These are phyloP conservation scores for Corydoras maculifer DNA, from an alignment of 2,113 vertebrate genomes.

Conservation along the genomic window DNA sequence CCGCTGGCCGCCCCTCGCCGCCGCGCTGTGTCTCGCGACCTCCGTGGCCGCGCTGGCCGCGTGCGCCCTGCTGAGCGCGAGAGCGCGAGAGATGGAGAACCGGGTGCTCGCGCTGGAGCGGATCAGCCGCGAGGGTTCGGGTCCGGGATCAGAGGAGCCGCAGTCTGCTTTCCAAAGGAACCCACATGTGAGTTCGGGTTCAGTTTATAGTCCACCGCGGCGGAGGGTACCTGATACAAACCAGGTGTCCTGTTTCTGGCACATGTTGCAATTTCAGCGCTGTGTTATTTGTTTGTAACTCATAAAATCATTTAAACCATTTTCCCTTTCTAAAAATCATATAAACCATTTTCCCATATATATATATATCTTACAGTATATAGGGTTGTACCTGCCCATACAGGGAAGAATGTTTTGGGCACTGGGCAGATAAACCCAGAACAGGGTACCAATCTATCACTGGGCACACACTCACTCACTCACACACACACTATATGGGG, in stretches of 20 bases:
- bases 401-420: too few species aligned
- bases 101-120: constrained; percentile 71
- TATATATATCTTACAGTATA: too few species aligned
- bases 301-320: too few species aligned
- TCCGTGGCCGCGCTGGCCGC: constrained; percentile 67
- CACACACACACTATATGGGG: too few species aligned
- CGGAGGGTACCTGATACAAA: neutral
- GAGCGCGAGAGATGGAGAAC: constrained; percentile 74
- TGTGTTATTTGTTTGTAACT: too few species aligned
- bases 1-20: constrained; percentile 54
- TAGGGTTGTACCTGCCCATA: too few species aligned
- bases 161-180: neutral
- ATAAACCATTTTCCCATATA: too few species aligned
- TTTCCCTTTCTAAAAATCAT: too few species aligned
- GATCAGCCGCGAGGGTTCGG: constrained; percentile 42
- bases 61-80: constrained; percentile 78
- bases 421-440: too few species aligned
- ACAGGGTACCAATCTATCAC: too few species aligned
- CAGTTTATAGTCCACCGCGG: neutral
- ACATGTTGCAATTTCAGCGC: too few species aligned
- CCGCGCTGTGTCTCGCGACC: constrained; percentile 68
- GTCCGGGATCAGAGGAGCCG: constrained; percentile 55
- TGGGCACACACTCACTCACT: too few species aligned
- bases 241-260: neutral
- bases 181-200: neutral